A percentile compares a stretch with the other conserved stretches of the same genome.
Evolutionary conservation across 37 sponge, comb jelly and placozoan genomes (phyloP).

Genomic region (Haliclona indistincta): DNA sequence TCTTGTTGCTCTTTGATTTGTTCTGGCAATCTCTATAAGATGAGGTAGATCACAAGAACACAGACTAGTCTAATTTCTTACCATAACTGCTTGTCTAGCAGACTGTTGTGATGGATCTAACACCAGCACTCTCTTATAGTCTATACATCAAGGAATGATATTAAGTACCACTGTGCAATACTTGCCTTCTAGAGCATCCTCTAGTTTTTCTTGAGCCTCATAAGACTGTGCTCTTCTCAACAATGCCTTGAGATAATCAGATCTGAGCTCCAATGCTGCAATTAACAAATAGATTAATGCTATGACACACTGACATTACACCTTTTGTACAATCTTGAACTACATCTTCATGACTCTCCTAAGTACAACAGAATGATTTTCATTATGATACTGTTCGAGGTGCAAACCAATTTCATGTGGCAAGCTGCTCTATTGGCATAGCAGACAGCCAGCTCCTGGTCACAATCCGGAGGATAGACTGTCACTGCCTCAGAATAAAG

Average conservation of each 20-base stretch:
- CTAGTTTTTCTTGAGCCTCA: slow-evolving; percentile 88
- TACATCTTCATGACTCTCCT: slow-evolving; percentile 63
- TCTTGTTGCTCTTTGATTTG: slow-evolving; percentile 90
- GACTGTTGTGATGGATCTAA: slow-evolving; percentile 56
- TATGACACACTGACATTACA: slow-evolving; percentile 27
- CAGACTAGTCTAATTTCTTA: slow-evolving; percentile 12
- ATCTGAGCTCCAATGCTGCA: slow-evolving; percentile 70
- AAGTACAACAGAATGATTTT: background rate
- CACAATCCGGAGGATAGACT: slow-evolving; percentile 55
- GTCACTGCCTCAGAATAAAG: slow-evolving; percentile 65
- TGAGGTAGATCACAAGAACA: background rate
- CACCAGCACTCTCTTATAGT: slow-evolving; percentile 79
- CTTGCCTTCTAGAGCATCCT: slow-evolving; percentile 84
- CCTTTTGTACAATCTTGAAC: slow-evolving; percentile 79
- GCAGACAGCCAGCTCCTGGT: slow-evolving; percentile 65
- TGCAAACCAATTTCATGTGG: slow-evolving; percentile 64
- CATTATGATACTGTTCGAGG: background rate
- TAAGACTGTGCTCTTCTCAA: slow-evolving; percentile 79
- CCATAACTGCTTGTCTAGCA: slow-evolving; percentile 76
- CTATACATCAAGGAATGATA: slow-evolving; percentile 9
- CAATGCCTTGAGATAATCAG: slow-evolving; percentile 79
- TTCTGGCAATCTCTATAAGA: slow-evolving; percentile 72
- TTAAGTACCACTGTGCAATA: background rate
- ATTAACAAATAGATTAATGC: slow-evolving; percentile 6
- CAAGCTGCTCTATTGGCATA: slow-evolving; percentile 86